These are phyloP conservation scores for Agelaius tricolor DNA, from an alignment of 2,113 vertebrate genomes.

Conservation along the genomic window DNA sequence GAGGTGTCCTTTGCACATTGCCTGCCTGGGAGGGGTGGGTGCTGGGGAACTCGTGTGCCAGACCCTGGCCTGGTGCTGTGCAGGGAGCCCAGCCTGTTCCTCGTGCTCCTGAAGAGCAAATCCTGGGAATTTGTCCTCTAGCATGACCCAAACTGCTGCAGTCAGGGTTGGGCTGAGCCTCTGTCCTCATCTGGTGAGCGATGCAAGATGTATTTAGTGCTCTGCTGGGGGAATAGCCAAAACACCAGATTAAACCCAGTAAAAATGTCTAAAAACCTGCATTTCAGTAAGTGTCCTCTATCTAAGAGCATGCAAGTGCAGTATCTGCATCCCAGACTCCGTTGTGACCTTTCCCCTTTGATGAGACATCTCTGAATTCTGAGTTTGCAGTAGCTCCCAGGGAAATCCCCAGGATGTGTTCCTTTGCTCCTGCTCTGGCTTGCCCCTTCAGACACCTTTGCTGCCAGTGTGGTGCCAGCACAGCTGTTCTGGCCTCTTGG, in stretches of 20 bases:
- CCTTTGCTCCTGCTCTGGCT: not conserved
- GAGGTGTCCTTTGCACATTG: not conserved
- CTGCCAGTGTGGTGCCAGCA: not conserved
- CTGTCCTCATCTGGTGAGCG: accelerated
- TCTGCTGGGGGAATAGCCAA: not conserved
- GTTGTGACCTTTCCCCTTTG: not conserved
- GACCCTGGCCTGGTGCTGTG: accelerated
- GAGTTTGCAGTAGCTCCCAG: not conserved
- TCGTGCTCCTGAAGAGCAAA: not conserved
- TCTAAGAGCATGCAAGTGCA: not conserved
- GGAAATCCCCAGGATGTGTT: not conserved
- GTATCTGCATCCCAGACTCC: not conserved
- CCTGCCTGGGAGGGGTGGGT: not conserved
- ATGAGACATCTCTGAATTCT: not conserved
- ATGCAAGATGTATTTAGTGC: not conserved
- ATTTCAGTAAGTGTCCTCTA: not conserved
- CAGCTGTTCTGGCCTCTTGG: not conserved
- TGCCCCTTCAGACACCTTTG: not conserved
- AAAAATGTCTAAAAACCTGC: not conserved
- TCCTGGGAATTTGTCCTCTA: not conserved
- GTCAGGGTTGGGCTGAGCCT: not conserved
- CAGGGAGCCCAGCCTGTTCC: not conserved
- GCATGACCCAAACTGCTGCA: not conserved
- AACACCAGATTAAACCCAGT: not conserved
- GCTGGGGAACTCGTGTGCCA: not conserved